Base-by-base conservation (phyloP, 1,140 invertebrate species). In the Hydropsyche tenuis region DNA sequence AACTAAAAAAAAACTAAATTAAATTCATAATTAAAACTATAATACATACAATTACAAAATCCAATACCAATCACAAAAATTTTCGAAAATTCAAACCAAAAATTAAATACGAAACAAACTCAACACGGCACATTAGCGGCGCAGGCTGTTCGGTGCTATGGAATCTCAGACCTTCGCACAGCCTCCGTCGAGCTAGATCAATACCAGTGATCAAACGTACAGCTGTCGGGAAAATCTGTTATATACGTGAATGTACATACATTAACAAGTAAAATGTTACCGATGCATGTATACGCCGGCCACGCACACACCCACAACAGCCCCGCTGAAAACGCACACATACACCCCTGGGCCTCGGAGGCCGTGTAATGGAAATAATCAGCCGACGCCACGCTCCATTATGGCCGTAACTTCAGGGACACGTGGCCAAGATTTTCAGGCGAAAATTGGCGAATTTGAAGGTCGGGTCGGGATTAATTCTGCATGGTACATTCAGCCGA, bases 121-220 rank as follows among this genome's bases (percentile, higher is more conserved):
- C n/a, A 70, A 70, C 42, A 56, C 51, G 37, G 2, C 12, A 70
- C 68, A 56, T 70, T 70, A 70, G 68, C 48, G 25, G 16, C 3
- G 27, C 2, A 30, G 14, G 46, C 22, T 6, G 14, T 16, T 53
- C 14, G 14, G 25, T 53, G 43, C 51, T 16, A 7, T 37, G 23
- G 48, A 70, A 70, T 56, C 48, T 56, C 48, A 37, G 48, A 22
- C 48, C 68, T 56, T 60, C 48, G 43, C 68, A 70, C 46, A 11
- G 46, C 62, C 70, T 30, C 25, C 30, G 30, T 37, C 30, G 3
- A 37, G 62, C 60, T 64, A 72, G 60, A 72, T 72, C 70, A 72
- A 72, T 72, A 72, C 70, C 45, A 63, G 42, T 46, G 70, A 72
- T 72, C 70, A 63, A 62, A 62, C 56, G 70, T 63, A 51, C 70